Conservation (phyloP, 2,797 vertebrate species). For the Hippopotamyrus pictus region DNA sequence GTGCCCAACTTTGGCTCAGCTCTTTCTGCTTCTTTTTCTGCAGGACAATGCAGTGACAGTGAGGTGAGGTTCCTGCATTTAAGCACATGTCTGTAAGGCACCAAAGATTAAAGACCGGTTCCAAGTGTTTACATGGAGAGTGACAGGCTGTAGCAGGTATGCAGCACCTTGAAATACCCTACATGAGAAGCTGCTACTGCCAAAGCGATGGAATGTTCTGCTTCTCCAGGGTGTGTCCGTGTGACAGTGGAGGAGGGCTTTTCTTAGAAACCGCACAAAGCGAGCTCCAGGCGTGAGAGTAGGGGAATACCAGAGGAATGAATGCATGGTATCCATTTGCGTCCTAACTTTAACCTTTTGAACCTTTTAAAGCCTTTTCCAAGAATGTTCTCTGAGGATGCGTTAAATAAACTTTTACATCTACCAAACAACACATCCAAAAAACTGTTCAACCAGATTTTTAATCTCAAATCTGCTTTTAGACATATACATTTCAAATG, state of each 20-base stretch:
- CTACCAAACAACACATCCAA: not conserved
- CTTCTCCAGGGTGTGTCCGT: not conserved
- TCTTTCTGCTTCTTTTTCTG: conserved; percentile 64
- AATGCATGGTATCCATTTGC: not conserved
- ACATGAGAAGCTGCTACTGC: not conserved
- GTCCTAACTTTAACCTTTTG: not conserved
- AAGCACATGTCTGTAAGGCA: not conserved
- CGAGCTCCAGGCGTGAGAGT: not conserved
- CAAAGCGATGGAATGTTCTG: not conserved
- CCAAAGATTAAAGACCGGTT: not conserved
- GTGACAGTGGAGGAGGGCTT: not conserved
- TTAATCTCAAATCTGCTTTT: not conserved
- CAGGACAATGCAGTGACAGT: conserved; percentile 19
- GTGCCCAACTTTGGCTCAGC: conserved; percentile 70
- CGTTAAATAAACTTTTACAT: not conserved
- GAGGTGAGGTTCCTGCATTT: not conserved
- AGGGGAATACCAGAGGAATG: conserved; percentile 3
- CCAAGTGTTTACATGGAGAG: not conserved
- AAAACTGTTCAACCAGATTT: not conserved
- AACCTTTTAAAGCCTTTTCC: not conserved
- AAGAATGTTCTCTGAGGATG: not conserved
- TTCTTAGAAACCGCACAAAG: not conserved
- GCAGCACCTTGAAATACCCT: not conserved
- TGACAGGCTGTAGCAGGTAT: not conserved
- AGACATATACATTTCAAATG: not conserved